Percentiles rank a stretch among this genome's conserved stretches.
These are phyloP conservation scores for Hybos culiciformis DNA, from an alignment of 2,888 invertebrate genomes.

Conservation along the genomic window DNA sequence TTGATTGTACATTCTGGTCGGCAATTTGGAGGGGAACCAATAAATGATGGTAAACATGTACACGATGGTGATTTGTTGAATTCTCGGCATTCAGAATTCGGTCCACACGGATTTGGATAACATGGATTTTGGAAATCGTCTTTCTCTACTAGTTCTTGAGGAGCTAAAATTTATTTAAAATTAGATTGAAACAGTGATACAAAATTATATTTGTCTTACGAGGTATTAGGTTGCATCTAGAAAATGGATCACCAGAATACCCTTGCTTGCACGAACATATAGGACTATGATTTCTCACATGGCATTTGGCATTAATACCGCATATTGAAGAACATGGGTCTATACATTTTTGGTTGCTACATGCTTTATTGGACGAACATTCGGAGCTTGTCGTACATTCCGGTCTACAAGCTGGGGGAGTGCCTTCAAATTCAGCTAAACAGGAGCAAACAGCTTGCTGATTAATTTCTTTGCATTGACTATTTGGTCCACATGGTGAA, in stretches of 20 bases:
- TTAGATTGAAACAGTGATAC: not conserved
- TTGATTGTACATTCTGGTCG: constrained; percentile 59
- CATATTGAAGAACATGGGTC: constrained; percentile 60
- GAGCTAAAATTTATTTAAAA: constrained; percentile 19
- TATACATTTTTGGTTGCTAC: constrained; percentile 60
- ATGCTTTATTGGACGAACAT: constrained; percentile 57
- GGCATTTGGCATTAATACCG: constrained; percentile 57
- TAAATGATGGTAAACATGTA: constrained; percentile 48
- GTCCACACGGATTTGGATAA: constrained; percentile 55
- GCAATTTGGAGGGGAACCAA: constrained; percentile 59
- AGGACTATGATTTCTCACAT: constrained; percentile 64
- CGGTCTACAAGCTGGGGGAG: constrained; percentile 63
- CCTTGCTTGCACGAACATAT: constrained; percentile 57
- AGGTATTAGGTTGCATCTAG: constrained; percentile 42
- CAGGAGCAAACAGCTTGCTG: constrained; percentile 64
- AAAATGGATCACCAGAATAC: constrained; percentile 64
- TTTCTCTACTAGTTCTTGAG: constrained; percentile 21
- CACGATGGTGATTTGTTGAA: constrained; percentile 49
- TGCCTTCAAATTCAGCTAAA: constrained; percentile 53
- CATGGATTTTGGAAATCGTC: constrained; percentile 46
- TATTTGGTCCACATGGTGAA: constrained; percentile 63
- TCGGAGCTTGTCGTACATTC: constrained; percentile 68
- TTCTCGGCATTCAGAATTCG: constrained; percentile 47
- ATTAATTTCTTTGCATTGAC: constrained; percentile 55
- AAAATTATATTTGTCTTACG: constrained; percentile 49